Conservation (phyloP, 2,888 invertebrate species). For the Oxytorus armatus region DNA sequence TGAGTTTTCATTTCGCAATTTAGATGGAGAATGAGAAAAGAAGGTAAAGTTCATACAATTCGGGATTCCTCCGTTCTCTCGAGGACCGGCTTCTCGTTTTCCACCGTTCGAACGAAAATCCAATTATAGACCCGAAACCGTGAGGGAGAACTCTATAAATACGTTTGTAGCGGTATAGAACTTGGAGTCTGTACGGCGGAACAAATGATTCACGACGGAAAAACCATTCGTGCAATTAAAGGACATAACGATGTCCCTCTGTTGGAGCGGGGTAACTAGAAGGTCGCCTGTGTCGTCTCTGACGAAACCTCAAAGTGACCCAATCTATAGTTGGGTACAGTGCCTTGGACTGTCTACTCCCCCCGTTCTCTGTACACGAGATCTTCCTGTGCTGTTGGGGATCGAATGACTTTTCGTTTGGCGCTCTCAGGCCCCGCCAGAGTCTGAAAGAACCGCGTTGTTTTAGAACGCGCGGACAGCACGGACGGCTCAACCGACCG, state of each 20-base stretch:
- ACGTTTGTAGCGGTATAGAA: conserved; percentile 8
- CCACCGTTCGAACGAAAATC: conserved; percentile 47
- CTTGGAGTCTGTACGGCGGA: background rate
- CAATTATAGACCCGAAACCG: conserved; percentile 45
- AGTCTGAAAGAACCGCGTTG: conserved; percentile 78
- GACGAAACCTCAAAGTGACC: conserved; percentile 73
- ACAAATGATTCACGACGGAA: conserved; percentile 9
- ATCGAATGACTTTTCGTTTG: conserved; percentile 69
- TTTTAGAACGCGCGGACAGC: conserved; percentile 70
- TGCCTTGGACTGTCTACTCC: conserved; percentile 73
- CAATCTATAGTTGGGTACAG: conserved; percentile 72
- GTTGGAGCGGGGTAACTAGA: conserved; percentile 61
- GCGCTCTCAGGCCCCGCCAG: conserved; percentile 45
- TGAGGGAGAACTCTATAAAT: background rate
- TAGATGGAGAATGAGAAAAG: conserved; percentile 23
- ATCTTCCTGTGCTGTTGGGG: conserved; percentile 7
- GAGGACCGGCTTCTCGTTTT: conserved; percentile 20
- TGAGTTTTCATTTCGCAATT: conserved; percentile 55
- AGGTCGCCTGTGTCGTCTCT: conserved; percentile 43
- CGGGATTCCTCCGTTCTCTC: background rate
- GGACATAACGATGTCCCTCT: conserved; percentile 76
- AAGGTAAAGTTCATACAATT: conserved; percentile 27
- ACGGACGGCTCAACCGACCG: conserved; percentile 65
- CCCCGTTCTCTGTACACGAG: conserved; percentile 39
- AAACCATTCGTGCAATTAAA: conserved; percentile 71